These are phyloP conservation scores for Sebastes goodei DNA, from an alignment of 2,797 vertebrate species.

Conservation along the genomic window DNA sequence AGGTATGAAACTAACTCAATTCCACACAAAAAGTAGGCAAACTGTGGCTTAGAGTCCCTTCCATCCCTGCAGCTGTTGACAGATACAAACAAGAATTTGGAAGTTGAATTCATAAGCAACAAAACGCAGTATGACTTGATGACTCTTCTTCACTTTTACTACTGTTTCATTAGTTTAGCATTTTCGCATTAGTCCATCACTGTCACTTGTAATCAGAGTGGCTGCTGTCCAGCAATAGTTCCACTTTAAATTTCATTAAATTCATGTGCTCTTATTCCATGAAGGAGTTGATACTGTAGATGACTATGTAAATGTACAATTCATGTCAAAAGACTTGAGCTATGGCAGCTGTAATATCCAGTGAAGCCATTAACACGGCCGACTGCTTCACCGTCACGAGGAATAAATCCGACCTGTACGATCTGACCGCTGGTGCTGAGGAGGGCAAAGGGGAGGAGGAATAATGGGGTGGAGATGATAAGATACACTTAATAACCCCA, in stretches of 20 bases:
- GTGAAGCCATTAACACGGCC: conserved; percentile 13
- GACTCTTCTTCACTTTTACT: not conserved
- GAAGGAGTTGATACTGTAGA: not conserved
- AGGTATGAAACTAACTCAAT: no score
- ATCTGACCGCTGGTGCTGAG: conserved; percentile 28
- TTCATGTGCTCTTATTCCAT: not conserved
- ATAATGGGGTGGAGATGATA: conserved; percentile 61
- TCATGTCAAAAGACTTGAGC: not conserved
- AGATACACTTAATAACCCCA: conserved; percentile 55
- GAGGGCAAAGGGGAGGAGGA: conserved; percentile 59
- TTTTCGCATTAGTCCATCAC: not conserved
- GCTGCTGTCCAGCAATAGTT: not conserved
- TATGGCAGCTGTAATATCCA: conserved; percentile 5
- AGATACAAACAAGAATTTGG: no score
- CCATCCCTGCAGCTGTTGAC: no score
- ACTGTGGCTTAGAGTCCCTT: no score
- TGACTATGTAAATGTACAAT: conserved; percentile 14
- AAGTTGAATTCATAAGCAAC: not conserved
- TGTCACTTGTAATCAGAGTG: not conserved
- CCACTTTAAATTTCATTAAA: conserved; percentile 3
- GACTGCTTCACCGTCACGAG: conserved; percentile 6
- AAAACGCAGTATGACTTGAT: not conserved
- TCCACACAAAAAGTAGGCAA: no score
- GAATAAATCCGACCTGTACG: conserved; percentile 45
- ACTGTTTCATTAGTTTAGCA: not conserved